Base-by-base conservation (phyloP, 2,797 vertebrate genomes). In the Agapornis canus region DNA sequence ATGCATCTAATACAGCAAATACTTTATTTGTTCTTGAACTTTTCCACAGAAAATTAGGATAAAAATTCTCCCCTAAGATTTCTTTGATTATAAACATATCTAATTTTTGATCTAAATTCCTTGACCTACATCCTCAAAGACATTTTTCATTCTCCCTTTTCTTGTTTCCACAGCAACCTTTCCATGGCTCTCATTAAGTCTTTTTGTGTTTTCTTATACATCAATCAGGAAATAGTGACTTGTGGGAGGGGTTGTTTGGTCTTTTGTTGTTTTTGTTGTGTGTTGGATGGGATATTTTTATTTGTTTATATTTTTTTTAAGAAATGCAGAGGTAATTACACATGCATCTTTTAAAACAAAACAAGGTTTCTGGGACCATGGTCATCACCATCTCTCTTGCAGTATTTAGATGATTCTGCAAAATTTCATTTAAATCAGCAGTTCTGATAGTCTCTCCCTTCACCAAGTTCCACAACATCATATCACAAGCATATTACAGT, bases 141-240 rank as follows among this genome's bases (percentile, higher is more conserved):
- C 9, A 7, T 57, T 89, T 60, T 51, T 49, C 27, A 47, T 59
- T 73, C 11, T 9, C 89, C n/a, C 29, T 89, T 63, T 82, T 37
- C 29, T 76, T 66, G 54, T 92, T 97, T 86, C 71, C 81, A 86
- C 73, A 90, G 80, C 66, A 93, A 95, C 73, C 6, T 78, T 66
- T 65, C 19, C 29, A 68, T 0, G 0, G 77, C 20, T 37, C 8
- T 72, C 26, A 48, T 52, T n/a, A 47, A 39, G 10, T 11, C 52
- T 61, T 65, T 35, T 13, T 26, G 26, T 40, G 7, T 42, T 83
- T 81, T 68, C 23, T 49, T 66, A 19, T 26, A 64, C 80, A 56
- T 86, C 43, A 32, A 2, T 35, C 37, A 37, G 21, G 20, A 80
- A 89, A 77, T 16, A 1, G 9, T 29, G 8, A 65, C 5, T 75